These are phyloP conservation scores for Adela reaumurella DNA, from an alignment of 2,888 invertebrate species.

Conservation along the genomic window DNA sequence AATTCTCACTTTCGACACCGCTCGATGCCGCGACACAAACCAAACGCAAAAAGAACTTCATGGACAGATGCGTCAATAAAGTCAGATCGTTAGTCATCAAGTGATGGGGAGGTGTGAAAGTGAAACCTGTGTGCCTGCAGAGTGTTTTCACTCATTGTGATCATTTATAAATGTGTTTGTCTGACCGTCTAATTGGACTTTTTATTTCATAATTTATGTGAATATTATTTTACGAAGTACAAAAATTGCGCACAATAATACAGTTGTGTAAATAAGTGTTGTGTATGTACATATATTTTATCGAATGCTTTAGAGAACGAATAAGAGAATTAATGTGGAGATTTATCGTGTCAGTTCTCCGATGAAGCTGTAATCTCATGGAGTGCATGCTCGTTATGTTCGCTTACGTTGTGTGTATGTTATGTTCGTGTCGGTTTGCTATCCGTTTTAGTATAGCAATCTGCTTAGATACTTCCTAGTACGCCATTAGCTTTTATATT, in stretches of 20 bases:
- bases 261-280: slow-evolving; percentile 30
- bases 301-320: slow-evolving; percentile 6
- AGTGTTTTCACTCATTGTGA: slow-evolving; percentile 21
- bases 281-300: slow-evolving; percentile 24
- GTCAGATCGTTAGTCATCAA: slow-evolving; percentile 69
- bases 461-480: slow-evolving; percentile 26
- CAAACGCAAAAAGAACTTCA: slow-evolving; percentile 74
- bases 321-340: slow-evolving; percentile 6
- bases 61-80: slow-evolving; percentile 82
- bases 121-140: slow-evolving; percentile 24
- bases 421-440: slow-evolving; percentile 31
- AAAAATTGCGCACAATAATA: slow-evolving; percentile 46
- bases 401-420: slow-evolving; percentile 21
- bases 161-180: slow-evolving; percentile 24
- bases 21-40: slow-evolving; percentile 56
- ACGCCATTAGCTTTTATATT: slow-evolving; percentile 19
- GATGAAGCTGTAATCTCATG: slow-evolving; percentile 40
- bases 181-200: slow-evolving; percentile 40
- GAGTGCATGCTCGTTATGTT: slow-evolving; percentile 28
- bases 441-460: slow-evolving; percentile 46
- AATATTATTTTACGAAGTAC: slow-evolving; percentile 46
- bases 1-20: slow-evolving; percentile 55
- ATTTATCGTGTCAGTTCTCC: not conserved
- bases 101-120: slow-evolving; percentile 19
- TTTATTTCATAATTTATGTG: slow-evolving; percentile 25